Conservation (phyloP, 2,113 vertebrate genomes). For the Lagopus leucura region DNA sequence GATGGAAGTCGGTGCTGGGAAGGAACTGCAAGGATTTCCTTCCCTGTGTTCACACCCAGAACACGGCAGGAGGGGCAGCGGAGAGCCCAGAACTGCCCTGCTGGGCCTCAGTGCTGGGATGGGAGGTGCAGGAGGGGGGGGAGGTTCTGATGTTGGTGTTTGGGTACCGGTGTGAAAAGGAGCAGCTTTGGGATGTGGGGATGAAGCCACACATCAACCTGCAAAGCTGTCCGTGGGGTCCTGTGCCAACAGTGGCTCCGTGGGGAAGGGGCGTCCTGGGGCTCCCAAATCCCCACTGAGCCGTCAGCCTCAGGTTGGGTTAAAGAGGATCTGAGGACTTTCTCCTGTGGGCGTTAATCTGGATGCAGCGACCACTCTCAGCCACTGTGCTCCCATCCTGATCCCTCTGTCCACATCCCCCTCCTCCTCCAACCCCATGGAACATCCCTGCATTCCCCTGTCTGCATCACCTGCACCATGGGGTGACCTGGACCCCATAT, state of each 20-base stretch:
- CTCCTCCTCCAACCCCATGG: not conserved
- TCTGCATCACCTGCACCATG: not conserved
- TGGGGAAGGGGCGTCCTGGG: not conserved
- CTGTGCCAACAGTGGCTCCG: fast-evolving
- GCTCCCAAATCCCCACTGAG: conserved; percentile 8
- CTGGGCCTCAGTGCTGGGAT: no score
- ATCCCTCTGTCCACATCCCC: no score
- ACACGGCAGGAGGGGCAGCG: not conserved
- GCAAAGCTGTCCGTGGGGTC: no score
- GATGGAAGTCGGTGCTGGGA: not conserved
- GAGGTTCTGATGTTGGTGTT: no score
- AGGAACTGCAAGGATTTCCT: conserved; percentile 29
- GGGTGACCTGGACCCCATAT: no score
- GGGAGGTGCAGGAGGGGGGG: no score
- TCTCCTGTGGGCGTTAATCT: conserved; percentile 20
- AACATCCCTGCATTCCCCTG: not conserved
- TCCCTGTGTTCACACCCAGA: not conserved
- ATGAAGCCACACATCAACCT: not conserved
- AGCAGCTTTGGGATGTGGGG: not conserved
- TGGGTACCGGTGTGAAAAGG: not conserved
- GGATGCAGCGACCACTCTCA: fast-evolving
- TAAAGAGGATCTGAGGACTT: conserved; percentile 62
- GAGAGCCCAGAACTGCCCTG: not conserved
- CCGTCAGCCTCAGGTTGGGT: conserved; percentile 14
- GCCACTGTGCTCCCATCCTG: fast-evolving